phyloP scores from a whole-genome alignment of 2,888 invertebrate genomes.

The Aricia artaxerxes region DNA sequence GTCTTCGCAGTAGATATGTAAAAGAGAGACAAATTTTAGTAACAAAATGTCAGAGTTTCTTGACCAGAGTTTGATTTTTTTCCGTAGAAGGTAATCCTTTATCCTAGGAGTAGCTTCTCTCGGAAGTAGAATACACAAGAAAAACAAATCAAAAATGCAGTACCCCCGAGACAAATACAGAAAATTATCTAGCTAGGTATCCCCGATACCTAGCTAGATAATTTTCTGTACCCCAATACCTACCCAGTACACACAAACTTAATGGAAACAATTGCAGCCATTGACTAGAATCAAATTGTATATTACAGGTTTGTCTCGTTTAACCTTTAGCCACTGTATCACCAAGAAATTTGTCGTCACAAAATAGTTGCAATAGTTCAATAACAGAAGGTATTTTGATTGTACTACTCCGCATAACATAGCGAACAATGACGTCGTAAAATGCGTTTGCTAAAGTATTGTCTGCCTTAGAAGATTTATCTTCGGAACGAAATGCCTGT shows the following conservation, averaged over 20 bases:
- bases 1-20: not conserved
- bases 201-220: no score
- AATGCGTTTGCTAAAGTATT: constrained; percentile 10
- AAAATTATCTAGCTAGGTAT: no score
- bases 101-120: no score
- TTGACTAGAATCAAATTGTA: no score
- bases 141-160: no score
- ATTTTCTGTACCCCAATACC: no score
- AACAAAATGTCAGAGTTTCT: not conserved
- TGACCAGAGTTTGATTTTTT: no score
- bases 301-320: not conserved
- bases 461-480: constrained; percentile 13
- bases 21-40: not conserved
- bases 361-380: not conserved
- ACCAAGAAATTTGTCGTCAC: not conserved
- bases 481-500: not conserved
- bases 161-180: no score
- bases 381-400: not conserved
- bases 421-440: constrained; percentile 12
- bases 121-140: no score
- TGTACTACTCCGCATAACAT: not conserved
- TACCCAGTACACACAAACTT: not conserved
- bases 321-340: not conserved
- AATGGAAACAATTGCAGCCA: not conserved
- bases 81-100: no score